Conservation (phyloP, 2,113 vertebrate species). For the Redunca redunca region DNA sequence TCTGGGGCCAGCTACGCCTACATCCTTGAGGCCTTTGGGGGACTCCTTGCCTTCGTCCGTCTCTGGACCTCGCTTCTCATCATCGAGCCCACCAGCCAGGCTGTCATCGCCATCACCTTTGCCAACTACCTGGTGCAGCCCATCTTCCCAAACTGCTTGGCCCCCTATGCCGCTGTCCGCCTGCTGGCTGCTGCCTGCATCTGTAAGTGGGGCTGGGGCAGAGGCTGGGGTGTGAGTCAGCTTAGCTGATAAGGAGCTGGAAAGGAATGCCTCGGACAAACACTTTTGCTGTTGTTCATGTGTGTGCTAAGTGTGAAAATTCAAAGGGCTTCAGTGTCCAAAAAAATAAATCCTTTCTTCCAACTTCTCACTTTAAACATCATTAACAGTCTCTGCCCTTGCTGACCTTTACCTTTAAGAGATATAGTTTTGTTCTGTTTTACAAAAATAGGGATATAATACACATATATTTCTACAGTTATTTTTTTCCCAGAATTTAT, state of each 20-base stretch:
- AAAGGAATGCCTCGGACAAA: background rate
- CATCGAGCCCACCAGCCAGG: conserved; percentile 94
- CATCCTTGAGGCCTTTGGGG: conserved; percentile 92
- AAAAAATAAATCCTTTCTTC: background rate
- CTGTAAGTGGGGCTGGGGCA: conserved; percentile 82
- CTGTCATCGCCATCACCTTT: conserved; percentile 93
- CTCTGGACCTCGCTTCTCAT: conserved; percentile 94
- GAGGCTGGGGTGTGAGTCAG: background rate
- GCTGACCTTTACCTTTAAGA: background rate
- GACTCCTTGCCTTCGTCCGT: conserved; percentile 89
- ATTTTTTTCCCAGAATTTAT: background rate
- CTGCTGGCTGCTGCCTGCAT: conserved; percentile 91
- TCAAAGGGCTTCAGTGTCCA: background rate
- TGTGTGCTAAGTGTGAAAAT: background rate
- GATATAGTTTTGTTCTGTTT: background rate
- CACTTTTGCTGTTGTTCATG: background rate
- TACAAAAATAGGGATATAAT: background rate
- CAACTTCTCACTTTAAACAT: background rate
- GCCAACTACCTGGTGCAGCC: conserved; percentile 96
- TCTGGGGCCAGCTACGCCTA: conserved; percentile 95
- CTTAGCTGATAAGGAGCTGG: background rate
- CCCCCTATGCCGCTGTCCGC: conserved; percentile 87
- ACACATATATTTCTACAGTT: background rate
- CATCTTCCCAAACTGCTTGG: conserved; percentile 88
- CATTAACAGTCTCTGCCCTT: background rate